Percentiles rank a stretch among this genome's conserved stretches.
phyloP scores from a whole-genome alignment of 2,113 vertebrate genomes.

The Dinomys branickii region DNA sequence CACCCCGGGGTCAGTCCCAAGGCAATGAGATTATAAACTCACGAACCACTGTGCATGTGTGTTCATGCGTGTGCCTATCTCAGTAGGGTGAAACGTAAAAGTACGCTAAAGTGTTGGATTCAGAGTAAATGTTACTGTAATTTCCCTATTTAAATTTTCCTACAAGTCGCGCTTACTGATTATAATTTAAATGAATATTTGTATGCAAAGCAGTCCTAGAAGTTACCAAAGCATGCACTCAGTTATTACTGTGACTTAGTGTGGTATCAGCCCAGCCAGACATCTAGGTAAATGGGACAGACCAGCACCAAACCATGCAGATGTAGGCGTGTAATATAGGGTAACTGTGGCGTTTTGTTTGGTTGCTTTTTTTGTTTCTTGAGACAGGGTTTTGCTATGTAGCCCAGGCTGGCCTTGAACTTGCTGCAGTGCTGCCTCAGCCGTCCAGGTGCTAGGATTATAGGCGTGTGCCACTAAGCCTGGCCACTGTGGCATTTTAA shows the following conservation, averaged over 20 bases:
- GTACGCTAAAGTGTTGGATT: background rate
- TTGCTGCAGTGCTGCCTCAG: background rate
- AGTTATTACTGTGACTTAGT: background rate
- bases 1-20: too few relatives aligned
- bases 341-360: background rate
- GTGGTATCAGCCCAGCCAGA: background rate
- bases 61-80: too few relatives aligned
- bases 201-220: background rate
- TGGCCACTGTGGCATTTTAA: background rate
- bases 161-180: background rate
- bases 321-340: background rate
- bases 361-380: background rate
- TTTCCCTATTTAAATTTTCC: constrained; percentile 26
- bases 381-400: background rate
- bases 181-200: background rate
- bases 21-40: background rate
- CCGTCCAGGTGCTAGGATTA: background rate
- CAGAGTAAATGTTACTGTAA: background rate
- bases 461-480: background rate
- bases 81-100: background rate
- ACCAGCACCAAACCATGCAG: background rate
- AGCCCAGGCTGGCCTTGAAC: background rate
- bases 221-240: background rate
- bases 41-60: too few relatives aligned
- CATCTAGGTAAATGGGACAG: too few relatives aligned